Conservation (phyloP, 1,140 invertebrate genomes). For the Drosophila ironensis region DNA sequence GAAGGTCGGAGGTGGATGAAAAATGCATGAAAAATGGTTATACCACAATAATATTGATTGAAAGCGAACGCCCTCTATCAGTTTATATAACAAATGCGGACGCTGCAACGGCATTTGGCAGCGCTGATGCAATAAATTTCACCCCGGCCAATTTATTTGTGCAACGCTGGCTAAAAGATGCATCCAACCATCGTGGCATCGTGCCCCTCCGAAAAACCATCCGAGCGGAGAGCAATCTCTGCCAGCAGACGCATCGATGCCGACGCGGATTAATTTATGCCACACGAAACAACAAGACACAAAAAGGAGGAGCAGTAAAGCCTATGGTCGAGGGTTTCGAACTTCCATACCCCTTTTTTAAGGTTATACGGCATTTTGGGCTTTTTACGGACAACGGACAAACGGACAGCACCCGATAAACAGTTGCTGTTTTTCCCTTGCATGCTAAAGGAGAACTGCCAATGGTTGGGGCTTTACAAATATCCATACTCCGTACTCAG, state of each 20-base stretch:
- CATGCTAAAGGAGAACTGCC: too few species aligned
- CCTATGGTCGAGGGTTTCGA: too few species aligned
- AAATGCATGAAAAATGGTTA: slow-evolving; percentile 76
- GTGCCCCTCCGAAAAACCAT: slow-evolving; percentile 7
- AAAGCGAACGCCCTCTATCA: slow-evolving; percentile 54
- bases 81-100: slow-evolving; percentile 63
- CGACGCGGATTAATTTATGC: slow-evolving; percentile 74
- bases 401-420: too few species aligned
- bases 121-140: slow-evolving; percentile 74
- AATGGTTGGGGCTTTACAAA: too few species aligned
- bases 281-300: too few species aligned
- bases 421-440: too few species aligned
- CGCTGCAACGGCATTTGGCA: slow-evolving; percentile 66
- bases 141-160: slow-evolving; percentile 71
- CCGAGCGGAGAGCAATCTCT: slow-evolving; percentile 44
- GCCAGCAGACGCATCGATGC: slow-evolving; percentile 60
- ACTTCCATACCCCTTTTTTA: too few species aligned
- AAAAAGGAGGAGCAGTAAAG: slow-evolving; percentile 11
- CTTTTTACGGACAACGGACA: too few species aligned
- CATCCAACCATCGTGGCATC: slow-evolving; percentile 32
- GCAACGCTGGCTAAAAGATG: slow-evolving; percentile 58
- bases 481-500: too few species aligned
- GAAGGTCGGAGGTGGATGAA: too few species aligned
- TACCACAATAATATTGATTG: slow-evolving; percentile 81
- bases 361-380: too few species aligned